Conservation (phyloP, 2,888 invertebrate species). For the Pammene fasciana region DNA sequence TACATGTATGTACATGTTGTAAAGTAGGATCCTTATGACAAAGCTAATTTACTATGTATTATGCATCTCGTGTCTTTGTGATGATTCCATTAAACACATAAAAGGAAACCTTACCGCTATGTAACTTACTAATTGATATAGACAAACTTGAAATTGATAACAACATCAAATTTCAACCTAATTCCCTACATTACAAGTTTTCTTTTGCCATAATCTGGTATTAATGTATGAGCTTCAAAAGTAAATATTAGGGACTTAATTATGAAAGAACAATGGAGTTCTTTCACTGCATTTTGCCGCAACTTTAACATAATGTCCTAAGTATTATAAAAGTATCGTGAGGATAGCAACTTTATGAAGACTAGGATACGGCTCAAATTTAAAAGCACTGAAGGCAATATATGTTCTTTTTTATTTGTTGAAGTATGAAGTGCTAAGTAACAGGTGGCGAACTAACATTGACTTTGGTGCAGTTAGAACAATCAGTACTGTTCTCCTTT, state of each 20-base stretch:
- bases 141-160: background rate
- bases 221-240: background rate
- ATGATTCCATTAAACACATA: slow-evolving; percentile 4
- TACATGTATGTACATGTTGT: too few species aligned
- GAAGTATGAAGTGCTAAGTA: slow-evolving; percentile 18
- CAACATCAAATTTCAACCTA: background rate
- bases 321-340: background rate
- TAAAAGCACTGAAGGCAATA: background rate
- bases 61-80: background rate
- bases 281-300: slow-evolving; percentile 3
- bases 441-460: slow-evolving; percentile 22
- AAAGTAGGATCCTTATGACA: too few species aligned
- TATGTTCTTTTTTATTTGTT: background rate
- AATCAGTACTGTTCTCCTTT: slow-evolving; percentile 15
- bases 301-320: background rate
- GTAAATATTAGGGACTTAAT: slow-evolving; percentile 3
- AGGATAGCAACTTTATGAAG: background rate
- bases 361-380: background rate
- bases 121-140: slow-evolving; percentile 9
- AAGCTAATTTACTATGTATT: background rate
- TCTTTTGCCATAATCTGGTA: background rate
- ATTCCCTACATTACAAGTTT: background rate
- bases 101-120: slow-evolving; percentile 22
- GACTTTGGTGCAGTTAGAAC: slow-evolving; percentile 23
- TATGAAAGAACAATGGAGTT: slow-evolving; percentile 26